Conservation (phyloP, 2,888 invertebrate genomes). For the Netelia virgata region DNA sequence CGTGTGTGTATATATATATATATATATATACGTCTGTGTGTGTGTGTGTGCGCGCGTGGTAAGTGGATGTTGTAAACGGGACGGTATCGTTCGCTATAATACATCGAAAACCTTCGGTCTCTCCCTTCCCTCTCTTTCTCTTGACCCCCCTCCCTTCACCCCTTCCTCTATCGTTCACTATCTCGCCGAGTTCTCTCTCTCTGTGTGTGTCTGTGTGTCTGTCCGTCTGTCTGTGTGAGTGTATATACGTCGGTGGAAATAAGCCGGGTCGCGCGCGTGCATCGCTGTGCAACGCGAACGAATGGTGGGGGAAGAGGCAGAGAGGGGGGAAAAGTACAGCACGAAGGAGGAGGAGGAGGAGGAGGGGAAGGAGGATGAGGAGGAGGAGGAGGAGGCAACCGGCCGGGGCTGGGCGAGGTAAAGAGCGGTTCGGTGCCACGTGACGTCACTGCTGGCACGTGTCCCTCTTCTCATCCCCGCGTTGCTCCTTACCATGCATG, state of each 20-base stretch:
- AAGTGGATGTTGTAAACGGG: background rate
- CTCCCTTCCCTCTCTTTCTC: background rate
- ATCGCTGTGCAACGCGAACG: constrained; percentile 85
- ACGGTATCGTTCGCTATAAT: background rate
- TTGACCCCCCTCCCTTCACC: constrained; percentile 2
- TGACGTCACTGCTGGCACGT: constrained; percentile 84
- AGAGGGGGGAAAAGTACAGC: no score
- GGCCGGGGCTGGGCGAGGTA: constrained; percentile 65
- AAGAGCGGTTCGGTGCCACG: constrained; percentile 64
- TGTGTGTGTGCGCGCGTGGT: background rate
- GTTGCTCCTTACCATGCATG: constrained; percentile 74
- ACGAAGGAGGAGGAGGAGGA: no score
- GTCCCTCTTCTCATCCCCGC: constrained; percentile 77
- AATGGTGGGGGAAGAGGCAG: constrained; percentile 15
- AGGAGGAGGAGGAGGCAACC: constrained; percentile 52
- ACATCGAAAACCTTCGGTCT: background rate
- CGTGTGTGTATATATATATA: background rate
- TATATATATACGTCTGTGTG: no score
- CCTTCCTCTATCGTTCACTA: constrained; percentile 25
- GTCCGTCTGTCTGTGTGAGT: constrained; percentile 67
- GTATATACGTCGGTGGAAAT: constrained; percentile 82
- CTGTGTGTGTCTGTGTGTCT: no score
- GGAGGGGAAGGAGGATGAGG: background rate
- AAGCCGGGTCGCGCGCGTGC: constrained; percentile 85
- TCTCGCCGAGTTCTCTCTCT: constrained; percentile 28